These are phyloP conservation scores for Cantharis flavilabris DNA, from an alignment of 2,888 invertebrate genomes.

Conservation along the genomic window DNA sequence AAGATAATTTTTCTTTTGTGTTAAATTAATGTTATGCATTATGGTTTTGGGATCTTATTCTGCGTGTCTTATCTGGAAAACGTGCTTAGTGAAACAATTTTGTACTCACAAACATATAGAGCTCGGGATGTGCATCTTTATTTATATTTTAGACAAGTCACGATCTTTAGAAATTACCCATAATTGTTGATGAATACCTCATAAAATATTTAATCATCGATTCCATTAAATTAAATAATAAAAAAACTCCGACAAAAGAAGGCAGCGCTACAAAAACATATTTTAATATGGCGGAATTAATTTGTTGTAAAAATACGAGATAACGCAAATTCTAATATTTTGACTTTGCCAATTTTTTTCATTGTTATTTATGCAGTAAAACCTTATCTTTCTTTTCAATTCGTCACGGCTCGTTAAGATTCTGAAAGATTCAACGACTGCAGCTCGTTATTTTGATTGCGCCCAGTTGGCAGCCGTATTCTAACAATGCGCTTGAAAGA, in stretches of 20 bases:
- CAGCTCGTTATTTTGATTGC: slow-evolving; percentile 31
- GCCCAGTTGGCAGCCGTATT: slow-evolving; percentile 24
- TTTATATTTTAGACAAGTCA: background rate
- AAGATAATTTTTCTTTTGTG: background rate
- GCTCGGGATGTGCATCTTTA: background rate
- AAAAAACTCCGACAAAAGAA: background rate
- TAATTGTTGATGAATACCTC: background rate
- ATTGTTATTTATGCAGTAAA: slow-evolving; percentile 13
- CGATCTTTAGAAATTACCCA: background rate
- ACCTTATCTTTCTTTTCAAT: slow-evolving; percentile 18
- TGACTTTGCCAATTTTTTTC: background rate
- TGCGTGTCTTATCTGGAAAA: slow-evolving; percentile 2
- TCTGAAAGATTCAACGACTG: slow-evolving; percentile 26
- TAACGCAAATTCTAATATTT: background rate
- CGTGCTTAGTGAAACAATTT: slow-evolving; percentile 1
- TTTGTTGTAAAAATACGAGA: background rate
- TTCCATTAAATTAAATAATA: background rate
- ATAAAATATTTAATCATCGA: background rate
- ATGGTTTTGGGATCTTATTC: slow-evolving; percentile 2
- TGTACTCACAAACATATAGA: background rate
- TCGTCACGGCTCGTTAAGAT: slow-evolving; percentile 25
- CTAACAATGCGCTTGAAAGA: slow-evolving; percentile 28
- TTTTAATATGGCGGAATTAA: background rate
- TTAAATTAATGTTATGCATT: background rate
- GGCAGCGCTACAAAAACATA: background rate